Evolutionary conservation across 2,113 vertebrate species (phyloP), one percentile per base, ranked within the genome.

Genomic region (Malaclemys terrapin): DNA sequence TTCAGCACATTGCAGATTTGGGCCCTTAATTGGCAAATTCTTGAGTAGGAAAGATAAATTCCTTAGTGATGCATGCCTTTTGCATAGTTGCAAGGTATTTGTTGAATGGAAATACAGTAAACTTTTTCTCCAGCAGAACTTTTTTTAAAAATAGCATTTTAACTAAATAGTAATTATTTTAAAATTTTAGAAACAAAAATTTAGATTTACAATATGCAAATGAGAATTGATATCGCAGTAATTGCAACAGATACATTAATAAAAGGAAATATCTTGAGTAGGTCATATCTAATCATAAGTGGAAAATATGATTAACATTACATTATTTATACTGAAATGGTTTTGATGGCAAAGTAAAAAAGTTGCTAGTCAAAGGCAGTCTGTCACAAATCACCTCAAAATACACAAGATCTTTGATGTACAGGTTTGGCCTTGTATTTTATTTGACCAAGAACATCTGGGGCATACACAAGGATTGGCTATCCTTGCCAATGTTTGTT

Each of bases 171-270:
- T 12, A 89, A 92, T 90, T 93, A 92, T 47, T 76, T 84, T 87
- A 90, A 91, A 93, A 12, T 42, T 82, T 4, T 24, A 75, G 84
- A 94, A 87, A 92, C 76, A 92, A 89, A 95, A 89, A 54, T 35
- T 38, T 42, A 92, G 79, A 93, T 62, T 62, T 16, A 87, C 35
- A 75, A 24, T 38, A 75, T 75, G 56, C n/a, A 59, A 88, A 13
- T 22, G 93, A 92, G 45, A 75, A 93, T 53, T 0, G 0, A 57
- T 62, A 53, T 50, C 93, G 47, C 42, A 89, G 69, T 89, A 92
- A 88, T 82, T 88, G 31, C 52, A 88, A 52, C n/a, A 80, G 4
- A 9, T 82, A 62, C 13, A 62, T 16, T 7, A 31, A 62, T 62
- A 31, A 59, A 62, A 62, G 29, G 29, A 62, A 62, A 62, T 14